Evolutionary conservation across 2,888 invertebrate species (phyloP).

Genomic region (Phengaris arion): DNA sequence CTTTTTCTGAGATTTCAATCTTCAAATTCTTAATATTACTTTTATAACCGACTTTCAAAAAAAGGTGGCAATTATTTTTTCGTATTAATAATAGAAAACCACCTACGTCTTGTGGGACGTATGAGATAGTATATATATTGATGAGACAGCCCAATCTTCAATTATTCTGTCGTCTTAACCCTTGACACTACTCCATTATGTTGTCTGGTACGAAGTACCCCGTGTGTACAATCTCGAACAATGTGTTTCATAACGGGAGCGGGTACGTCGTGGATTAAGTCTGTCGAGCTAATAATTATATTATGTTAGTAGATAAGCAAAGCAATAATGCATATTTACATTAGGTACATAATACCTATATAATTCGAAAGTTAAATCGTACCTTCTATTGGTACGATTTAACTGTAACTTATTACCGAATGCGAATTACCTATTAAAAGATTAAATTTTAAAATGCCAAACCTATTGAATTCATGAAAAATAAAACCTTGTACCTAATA

Average conservation of each 20-base stretch:
- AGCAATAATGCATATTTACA: too few species aligned
- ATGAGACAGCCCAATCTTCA: background rate
- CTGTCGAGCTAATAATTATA: too few species aligned
- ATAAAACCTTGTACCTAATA: too few species aligned
- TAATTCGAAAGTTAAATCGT: too few species aligned
- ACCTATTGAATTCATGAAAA: too few species aligned
- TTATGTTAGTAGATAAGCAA: too few species aligned
- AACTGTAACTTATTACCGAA: too few species aligned
- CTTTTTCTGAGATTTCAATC: background rate
- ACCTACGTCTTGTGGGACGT: background rate
- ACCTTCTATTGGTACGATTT: too few species aligned
- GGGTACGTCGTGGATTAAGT: too few species aligned
- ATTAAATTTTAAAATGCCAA: too few species aligned
- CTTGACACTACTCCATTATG: conserved; percentile 5
- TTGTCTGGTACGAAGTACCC: background rate
- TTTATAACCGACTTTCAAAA: background rate
- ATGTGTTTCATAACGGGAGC: background rate
- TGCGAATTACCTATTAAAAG: too few species aligned
- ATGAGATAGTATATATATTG: background rate
- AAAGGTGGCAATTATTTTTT: background rate
- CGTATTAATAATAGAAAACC: background rate
- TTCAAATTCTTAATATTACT: background rate
- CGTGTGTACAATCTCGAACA: background rate
- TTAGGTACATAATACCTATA: too few species aligned
- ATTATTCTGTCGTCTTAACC: background rate